Conservation (phyloP, 30 jellyfish, hydroid and myxozoan species). For the Hydractinia echinata region DNA sequence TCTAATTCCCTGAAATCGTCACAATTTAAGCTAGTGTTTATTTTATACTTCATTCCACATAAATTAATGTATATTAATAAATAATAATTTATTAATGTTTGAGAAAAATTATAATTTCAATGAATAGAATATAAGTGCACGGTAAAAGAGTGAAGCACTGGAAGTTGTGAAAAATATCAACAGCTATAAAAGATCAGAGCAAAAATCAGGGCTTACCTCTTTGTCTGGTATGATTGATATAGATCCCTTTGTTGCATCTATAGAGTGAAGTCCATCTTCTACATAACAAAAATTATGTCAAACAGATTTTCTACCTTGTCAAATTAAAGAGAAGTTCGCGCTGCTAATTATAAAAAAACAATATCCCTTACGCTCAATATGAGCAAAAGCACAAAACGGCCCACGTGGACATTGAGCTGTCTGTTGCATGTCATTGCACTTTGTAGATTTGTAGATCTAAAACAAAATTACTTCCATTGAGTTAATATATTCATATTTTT, state of each 20-base stretch:
- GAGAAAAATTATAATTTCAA: too few relatives aligned
- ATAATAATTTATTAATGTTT: too few relatives aligned
- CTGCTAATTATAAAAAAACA: not conserved
- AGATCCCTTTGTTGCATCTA: constrained; percentile 78
- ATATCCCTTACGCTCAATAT: constrained; percentile 73
- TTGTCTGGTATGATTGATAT: constrained; percentile 89
- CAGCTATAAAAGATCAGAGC: too few relatives aligned
- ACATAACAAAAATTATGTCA: constrained; percentile 4
- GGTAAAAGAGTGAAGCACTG: too few relatives aligned
- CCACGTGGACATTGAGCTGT: constrained; percentile 98
- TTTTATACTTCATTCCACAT: too few relatives aligned
- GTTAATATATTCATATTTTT: not conserved
- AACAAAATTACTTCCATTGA: not conserved
- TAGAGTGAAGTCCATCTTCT: constrained; percentile 54
- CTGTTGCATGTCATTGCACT: constrained; percentile 98
- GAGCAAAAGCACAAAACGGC: constrained; percentile 99
- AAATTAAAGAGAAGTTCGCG: too few relatives aligned
- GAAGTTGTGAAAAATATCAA: too few relatives aligned
- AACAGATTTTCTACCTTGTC: not conserved
- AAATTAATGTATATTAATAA: too few relatives aligned
- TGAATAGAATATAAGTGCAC: too few relatives aligned
- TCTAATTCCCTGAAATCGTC: too few relatives aligned
- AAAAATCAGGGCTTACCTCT: constrained; percentile 41
- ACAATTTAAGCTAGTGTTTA: too few relatives aligned
- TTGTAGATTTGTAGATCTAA: constrained; percentile 92